These are phyloP conservation scores for Unio pictorum DNA, from an alignment of 2,888 invertebrate species.

Conservation along the genomic window DNA sequence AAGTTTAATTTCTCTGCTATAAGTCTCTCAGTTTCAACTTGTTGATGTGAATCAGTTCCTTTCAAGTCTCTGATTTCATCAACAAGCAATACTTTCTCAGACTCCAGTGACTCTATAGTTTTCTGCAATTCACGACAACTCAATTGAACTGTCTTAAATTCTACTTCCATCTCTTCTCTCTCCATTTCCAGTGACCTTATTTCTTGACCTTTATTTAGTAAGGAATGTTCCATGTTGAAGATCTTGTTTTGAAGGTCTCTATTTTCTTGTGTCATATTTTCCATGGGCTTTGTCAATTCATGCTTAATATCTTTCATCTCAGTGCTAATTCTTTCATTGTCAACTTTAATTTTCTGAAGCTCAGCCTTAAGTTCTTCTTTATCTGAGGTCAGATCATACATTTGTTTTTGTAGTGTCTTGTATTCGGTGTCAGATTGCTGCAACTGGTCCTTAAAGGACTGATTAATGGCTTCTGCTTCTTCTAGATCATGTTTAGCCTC, in stretches of 20 bases:
- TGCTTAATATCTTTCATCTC: constrained; percentile 13
- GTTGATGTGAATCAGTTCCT: no score
- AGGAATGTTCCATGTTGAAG: constrained; percentile 11
- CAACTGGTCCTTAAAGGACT: constrained; percentile 29
- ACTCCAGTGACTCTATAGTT: no score
- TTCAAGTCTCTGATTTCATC: no score
- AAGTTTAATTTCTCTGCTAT: not conserved
- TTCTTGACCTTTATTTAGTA: constrained; percentile 13
- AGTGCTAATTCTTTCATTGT: constrained; percentile 20
- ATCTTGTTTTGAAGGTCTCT: constrained; percentile 15
- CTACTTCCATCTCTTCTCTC: constrained; percentile 12
- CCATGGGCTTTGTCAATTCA: constrained; percentile 12
- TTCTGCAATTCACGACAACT: no score
- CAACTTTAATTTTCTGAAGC: constrained; percentile 26
- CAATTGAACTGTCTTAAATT: constrained; percentile 1
- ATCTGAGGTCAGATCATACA: constrained; percentile 21
- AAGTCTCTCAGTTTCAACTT: constrained; percentile 6
- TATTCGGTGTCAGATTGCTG: constrained; percentile 26
- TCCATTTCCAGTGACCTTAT: constrained; percentile 13
- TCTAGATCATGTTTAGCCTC: constrained; percentile 32
- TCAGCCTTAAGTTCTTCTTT: constrained; percentile 21
- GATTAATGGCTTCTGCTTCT: constrained; percentile 38
- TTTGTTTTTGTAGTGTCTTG: constrained; percentile 22
- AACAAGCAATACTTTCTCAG: no score
- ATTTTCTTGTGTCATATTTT: constrained; percentile 19